These are phyloP conservation scores for Agrochola circellaris DNA, from an alignment of 2,888 invertebrate species.

Conservation along the genomic window DNA sequence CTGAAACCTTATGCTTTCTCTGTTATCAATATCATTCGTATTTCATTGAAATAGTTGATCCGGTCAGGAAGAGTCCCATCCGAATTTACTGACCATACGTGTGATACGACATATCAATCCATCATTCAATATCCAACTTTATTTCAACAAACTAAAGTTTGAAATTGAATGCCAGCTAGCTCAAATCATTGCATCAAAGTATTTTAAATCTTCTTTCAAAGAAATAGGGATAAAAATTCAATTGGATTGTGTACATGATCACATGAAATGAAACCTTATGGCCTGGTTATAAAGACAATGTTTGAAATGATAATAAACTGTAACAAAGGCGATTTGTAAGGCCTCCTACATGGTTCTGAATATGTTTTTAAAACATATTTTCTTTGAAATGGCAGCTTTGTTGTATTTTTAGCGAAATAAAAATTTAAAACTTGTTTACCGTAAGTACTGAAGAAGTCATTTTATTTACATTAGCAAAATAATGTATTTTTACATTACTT, in stretches of 20 bases:
- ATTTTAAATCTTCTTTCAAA: slow-evolving; percentile 67
- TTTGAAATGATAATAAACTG: slow-evolving; percentile 71
- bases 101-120: slow-evolving; percentile 43
- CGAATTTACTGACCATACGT: slow-evolving; percentile 80
- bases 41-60: slow-evolving; percentile 80
- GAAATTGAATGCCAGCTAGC: neutral
- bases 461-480: neutral
- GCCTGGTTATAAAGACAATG: slow-evolving; percentile 68
- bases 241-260: slow-evolving; percentile 47
- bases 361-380: slow-evolving; percentile 45
- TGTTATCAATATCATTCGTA: slow-evolving; percentile 79
- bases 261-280: slow-evolving; percentile 65
- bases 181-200: slow-evolving; percentile 45
- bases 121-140: slow-evolving; percentile 24
- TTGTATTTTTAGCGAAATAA: slow-evolving; percentile 6
- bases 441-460: neutral
- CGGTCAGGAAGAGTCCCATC: slow-evolving; percentile 67
- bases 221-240: slow-evolving; percentile 69
- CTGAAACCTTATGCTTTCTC: slow-evolving; percentile 64
- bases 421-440: neutral
- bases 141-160: neutral
- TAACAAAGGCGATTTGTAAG: slow-evolving; percentile 51
- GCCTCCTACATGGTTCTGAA: slow-evolving; percentile 51
- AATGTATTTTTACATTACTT: neutral
- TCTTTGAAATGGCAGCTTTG: slow-evolving; percentile 21